Evolutionary conservation across 1,140 invertebrate genomes (phyloP), one percentile per base, ranked within the genome.

Genomic region (Drosophila funebris): DNA sequence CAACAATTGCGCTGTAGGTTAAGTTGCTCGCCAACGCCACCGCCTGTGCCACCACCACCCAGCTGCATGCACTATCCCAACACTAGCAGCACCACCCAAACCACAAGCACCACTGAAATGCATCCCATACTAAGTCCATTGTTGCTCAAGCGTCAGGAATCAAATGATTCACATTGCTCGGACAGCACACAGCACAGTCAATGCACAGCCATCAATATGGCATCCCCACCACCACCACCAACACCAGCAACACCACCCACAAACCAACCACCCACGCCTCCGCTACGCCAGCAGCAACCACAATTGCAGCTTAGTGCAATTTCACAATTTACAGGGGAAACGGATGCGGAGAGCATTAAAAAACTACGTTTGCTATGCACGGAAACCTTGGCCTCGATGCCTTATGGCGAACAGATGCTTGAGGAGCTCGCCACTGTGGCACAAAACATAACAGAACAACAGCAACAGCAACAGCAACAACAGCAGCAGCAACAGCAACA

Each of bases 371-470:
- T 95, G 76, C 84, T 95, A 9, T 95, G 95, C 80, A 90, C 96
- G 13, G 93, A 93, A 69, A 94, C 92, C 73, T 93, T 96, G 18
- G 90, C 94, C 24, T 93, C 94, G 3, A 92, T 95, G 87, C 95
- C 95, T 4, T 94, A 93, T 76, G 95, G 95, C 20, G 80, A 92
- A 7, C 93, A 94, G 66, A 93, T 96, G 60, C 92, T 96, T 63
- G 93, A 94, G 90, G 94, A 95, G 87, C 85, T 96, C 66, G 94
- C 94, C 6, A 92, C 93, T 2, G 94, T 94, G 13, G 94, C 95
- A n/a, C 92, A 94, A 72, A 93, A 93, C 63, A 93, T 95, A 76
- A 48, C 68, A 3, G 63, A 88, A 8, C 69, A 81, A 5, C 50
- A 71, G 22, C 61, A 54, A 11, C 53, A 77, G 9, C 58, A 69